phyloP scores from a whole-genome alignment of 2,797 vertebrate species.

The Salmo trutta region DNA sequence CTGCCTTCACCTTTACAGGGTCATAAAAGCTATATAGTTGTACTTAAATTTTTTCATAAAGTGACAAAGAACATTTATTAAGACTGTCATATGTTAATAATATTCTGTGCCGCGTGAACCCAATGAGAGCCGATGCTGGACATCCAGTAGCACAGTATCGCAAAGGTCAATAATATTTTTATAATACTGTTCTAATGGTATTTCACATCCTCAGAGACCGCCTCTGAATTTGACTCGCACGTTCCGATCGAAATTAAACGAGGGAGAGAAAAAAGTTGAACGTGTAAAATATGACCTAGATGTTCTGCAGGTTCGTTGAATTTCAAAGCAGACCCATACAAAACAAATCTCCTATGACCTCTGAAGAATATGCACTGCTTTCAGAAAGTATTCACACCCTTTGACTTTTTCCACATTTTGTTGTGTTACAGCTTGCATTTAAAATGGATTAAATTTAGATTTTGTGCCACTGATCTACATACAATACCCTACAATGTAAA shows the following conservation, averaged over 20 bases:
- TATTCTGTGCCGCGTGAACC: slow-evolving; percentile 53
- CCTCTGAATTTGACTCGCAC: slow-evolving; percentile 59
- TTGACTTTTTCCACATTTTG: too few species aligned
- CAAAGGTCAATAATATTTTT: slow-evolving; percentile 82
- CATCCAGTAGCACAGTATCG: slow-evolving; percentile 51
- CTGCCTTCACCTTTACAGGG: slow-evolving; percentile 92
- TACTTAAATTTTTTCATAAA: slow-evolving; percentile 93
- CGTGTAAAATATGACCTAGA: slow-evolving; percentile 25
- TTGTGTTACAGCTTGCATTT: too few species aligned
- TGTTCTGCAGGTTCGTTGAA: slow-evolving; percentile 11
- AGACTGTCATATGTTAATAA: slow-evolving; percentile 89
- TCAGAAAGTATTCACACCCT: too few species aligned
- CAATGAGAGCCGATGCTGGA: slow-evolving; percentile 46
- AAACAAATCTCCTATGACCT: neutral
- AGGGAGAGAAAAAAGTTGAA: slow-evolving; percentile 23
- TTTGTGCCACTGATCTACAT: too few species aligned
- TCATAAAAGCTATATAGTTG: slow-evolving; percentile 90
- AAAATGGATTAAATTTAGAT: too few species aligned
- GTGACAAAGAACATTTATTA: slow-evolving; percentile 90
- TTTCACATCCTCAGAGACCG: slow-evolving; percentile 54
- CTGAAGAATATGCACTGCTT: neutral
- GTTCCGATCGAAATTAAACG: slow-evolving; percentile 42
- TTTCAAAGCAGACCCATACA: slow-evolving; percentile 1
- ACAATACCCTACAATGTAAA: too few species aligned
- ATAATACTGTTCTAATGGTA: slow-evolving; percentile 69